Evolutionary conservation across 1,140 invertebrate genomes (phyloP), one percentile per base, ranked within the genome.

Genomic region (Oedothorax gibbosus): DNA sequence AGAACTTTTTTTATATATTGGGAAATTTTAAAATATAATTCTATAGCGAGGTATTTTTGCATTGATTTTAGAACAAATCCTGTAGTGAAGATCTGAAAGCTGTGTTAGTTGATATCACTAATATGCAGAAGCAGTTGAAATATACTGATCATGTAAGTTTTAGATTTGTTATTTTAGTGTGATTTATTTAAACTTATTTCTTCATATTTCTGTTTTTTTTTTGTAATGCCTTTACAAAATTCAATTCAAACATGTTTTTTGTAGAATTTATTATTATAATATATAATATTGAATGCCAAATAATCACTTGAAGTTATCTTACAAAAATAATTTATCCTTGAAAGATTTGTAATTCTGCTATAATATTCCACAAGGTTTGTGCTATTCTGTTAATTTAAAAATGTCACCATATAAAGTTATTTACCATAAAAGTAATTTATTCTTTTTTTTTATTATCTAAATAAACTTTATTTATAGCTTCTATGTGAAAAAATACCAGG

Each of bases 91-190:
- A 77, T 64, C 21, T 86, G 8, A 76, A 82, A 77, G 57, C 0
- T 35, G 21, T 15, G n/a, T 65, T 82, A 35, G 21, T 18, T 60
- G 71, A 82, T 57, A 21, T 65, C 65, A n/a, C 14, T 50, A 14
- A 73, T 10, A n/a, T 85, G 12, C 20, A 69, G 12, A 72, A 62
- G 51, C 66, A 35, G 2, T 57, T 85, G 15, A 75, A 80, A 51
- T 85, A 69, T 21, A 85, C 84, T 18, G 84, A 85, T 60, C 76
- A 85, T 66, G 84, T 85, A 80, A 85, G 53, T 85, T 50, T 11
- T 14, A 11, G n/a, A 21, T 5, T 35, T 57, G 14, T 62, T 49
- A 65, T 66, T 35, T 78, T 14, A 56, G 57, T 60, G n/a, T 35
- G 60, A 35, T 71, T 50, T 51, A n/a, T 14, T 35, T 1, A 35